These are phyloP conservation scores for Conus canariensis DNA, from an alignment of 2,888 invertebrate genomes.

Conservation along the genomic window DNA sequence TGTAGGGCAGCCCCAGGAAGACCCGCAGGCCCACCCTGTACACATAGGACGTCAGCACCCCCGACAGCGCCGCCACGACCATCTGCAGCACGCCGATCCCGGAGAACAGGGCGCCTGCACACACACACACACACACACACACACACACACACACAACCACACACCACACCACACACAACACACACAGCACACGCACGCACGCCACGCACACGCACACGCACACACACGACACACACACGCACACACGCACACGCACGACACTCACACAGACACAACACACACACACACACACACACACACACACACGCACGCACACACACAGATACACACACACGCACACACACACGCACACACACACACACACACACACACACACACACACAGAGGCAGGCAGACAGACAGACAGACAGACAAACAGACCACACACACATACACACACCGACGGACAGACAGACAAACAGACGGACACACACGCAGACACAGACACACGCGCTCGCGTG, in stretches of 20 bases:
- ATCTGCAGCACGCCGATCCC: conserved; percentile 34
- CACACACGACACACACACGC: neutral
- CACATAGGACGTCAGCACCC: neutral
- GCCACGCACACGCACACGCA: too few species aligned
- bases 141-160: neutral
- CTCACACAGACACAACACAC: neutral
- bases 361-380: neutral
- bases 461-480: too few species aligned
- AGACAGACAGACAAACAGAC: neutral
- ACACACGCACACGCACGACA: too few species aligned
- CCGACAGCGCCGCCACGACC: neutral
- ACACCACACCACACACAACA: neutral
- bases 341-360: neutral
- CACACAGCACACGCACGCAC: neutral
- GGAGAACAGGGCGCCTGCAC: neutral
- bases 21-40: conserved; percentile 16
- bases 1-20: conserved; percentile 22
- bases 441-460: too few species aligned
- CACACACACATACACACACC: neutral
- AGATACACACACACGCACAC: neutral
- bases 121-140: neutral
- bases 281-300: too few species aligned
- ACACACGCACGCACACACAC: too few species aligned
- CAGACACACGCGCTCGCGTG: too few species aligned
- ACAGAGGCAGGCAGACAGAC: neutral